phyloP scores from a whole-genome alignment of 2,113 vertebrate species.

The Aspiorhynchus laticeps region DNA sequence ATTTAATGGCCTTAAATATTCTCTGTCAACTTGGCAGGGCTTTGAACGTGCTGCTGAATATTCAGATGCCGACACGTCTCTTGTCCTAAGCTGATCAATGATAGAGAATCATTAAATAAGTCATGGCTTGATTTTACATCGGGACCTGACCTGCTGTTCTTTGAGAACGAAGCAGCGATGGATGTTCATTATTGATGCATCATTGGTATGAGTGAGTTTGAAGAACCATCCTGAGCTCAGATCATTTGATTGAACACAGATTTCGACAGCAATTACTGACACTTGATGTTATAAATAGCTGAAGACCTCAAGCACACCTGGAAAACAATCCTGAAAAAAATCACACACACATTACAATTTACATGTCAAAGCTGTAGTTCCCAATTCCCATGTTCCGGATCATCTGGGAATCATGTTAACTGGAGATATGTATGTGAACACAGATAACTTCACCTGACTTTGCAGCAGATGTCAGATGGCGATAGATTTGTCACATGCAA shows the following conservation, averaged over 20 bases:
- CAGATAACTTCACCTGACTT: background rate
- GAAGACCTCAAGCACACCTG: background rate
- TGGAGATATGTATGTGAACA: background rate
- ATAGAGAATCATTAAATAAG: conserved; percentile 38
- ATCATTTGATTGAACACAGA: background rate
- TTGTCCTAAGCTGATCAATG: conserved; percentile 13
- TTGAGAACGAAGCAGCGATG: background rate
- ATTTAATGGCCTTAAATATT: conserved; percentile 47
- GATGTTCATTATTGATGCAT: background rate
- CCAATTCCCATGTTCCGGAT: background rate
- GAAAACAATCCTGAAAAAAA: background rate
- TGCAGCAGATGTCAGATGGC: background rate
- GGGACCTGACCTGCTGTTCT: background rate
- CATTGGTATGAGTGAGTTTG: background rate
- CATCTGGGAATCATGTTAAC: background rate
- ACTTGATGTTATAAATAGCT: background rate
- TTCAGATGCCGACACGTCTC: background rate
- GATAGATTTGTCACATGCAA: background rate
- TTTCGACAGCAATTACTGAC: background rate
- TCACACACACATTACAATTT: too few species aligned
- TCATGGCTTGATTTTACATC: background rate
- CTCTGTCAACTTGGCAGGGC: conserved; percentile 48
- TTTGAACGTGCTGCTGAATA: conserved; percentile 51
- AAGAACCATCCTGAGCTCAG: background rate
- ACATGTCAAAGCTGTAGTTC: background rate